A percentile compares a stretch with the other conserved stretches of the same genome.
phyloP scores from a whole-genome alignment of 2,888 invertebrate species.

The Morpho helenor region DNA sequence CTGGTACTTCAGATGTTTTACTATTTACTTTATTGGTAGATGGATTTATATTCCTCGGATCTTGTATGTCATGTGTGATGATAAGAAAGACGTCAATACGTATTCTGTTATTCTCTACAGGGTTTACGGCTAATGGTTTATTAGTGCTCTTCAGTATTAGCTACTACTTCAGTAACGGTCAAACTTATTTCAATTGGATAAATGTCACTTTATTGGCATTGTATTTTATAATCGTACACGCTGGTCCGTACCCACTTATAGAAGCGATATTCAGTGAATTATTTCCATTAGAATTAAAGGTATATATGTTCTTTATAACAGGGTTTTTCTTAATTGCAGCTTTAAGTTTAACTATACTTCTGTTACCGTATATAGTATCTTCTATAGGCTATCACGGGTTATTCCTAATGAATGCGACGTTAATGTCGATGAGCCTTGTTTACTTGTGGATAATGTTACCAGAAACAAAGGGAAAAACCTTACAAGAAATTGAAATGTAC shows the following conservation, averaged over 20 bases:
- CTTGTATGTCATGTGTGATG: constrained; percentile 25
- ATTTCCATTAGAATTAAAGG: constrained; percentile 32
- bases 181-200: constrained; percentile 13
- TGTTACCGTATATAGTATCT: constrained; percentile 1
- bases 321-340: neutral
- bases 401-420: constrained; percentile 1
- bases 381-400: constrained; percentile 1
- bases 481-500: neutral
- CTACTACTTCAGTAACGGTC: constrained; percentile 19
- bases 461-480: no score
- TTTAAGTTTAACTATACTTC: neutral
- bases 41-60: constrained; percentile 25
- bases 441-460: neutral
- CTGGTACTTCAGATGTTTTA: constrained; percentile 28
- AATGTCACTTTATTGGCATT: constrained; percentile 27
- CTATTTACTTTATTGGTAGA: constrained; percentile 27
- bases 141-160: constrained; percentile 24
- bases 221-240: constrained; percentile 25
- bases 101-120: constrained; percentile 28
- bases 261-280: constrained; percentile 32
- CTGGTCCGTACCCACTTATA: constrained; percentile 29
- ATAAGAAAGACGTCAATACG: constrained; percentile 27
- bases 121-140: constrained; percentile 20
- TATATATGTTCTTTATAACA: constrained; percentile 17
- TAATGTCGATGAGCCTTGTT: neutral